Base-by-base conservation (phyloP, 1,140 invertebrate genomes). In the Mercenaria mercenaria region DNA sequence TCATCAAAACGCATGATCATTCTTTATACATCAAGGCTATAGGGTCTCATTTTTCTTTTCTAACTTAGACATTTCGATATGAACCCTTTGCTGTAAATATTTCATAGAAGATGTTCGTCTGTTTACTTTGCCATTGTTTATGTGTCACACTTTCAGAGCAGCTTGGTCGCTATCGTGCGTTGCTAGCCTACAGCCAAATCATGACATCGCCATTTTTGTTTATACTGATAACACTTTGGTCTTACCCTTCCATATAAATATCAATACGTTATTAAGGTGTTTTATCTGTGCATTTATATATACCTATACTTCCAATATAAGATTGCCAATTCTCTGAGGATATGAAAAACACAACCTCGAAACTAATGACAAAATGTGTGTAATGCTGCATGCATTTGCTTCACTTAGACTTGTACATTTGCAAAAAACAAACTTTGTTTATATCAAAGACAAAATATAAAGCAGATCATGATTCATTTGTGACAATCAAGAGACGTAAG, bases 41-140 rank as follows among this genome's bases (percentile, higher is more conserved):
- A 32, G 64, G 64, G 59, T 64, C 50, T 59, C 26, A 59, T 61
- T 80, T 34, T 61, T 61, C 77, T 80, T 61, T 59, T 59, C 50
- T 80, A 80, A 50, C 77, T 47, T 50, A 59, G 77, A 80, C 77
- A 43, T 41, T 37, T 80, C 15, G 52, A 80, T 80, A 23, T 80
- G 56, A 80, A 34, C 77, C 47, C 10, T 37, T 29, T 13, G 72
- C 41, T 76, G 41, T 76, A 76, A 76, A 76, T 43, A 76, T 76
- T 76, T 47, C 72, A 76, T 50, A 3, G n/a, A 76, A 47, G 72
- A 76, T 76, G 72, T 76, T 41, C 39, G 23, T 26, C 39, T 76
- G 26, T 76, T 76, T 76, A n/a, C 41, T 26, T 47, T n/a, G 72
- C 41, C 39, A 26, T 76, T 43, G 72, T 76, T 76, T 76, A 76